phyloP scores from a whole-genome alignment of 2,797 vertebrate species.

The Chromis chromis region DNA sequence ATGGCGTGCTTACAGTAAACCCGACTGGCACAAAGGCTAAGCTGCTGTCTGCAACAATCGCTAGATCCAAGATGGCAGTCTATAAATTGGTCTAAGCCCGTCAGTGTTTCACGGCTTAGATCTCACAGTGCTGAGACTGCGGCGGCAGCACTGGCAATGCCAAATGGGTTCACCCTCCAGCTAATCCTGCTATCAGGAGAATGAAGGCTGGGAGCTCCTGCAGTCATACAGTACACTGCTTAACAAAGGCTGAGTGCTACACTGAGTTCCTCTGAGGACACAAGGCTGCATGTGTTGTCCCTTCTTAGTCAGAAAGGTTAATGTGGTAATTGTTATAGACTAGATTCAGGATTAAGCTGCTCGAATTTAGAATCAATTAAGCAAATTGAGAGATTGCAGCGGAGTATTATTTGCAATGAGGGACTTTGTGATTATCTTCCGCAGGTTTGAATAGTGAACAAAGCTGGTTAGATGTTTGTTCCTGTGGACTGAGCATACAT shows the following conservation, averaged over 20 bases:
- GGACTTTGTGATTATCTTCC: conserved; percentile 58
- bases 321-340: conserved; percentile 64
- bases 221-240: conserved; percentile 56
- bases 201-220: conserved; percentile 53
- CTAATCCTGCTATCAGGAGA: conserved; percentile 77
- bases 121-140: conserved; percentile 61
- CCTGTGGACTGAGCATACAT: conserved; percentile 36
- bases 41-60: conserved; percentile 60
- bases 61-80: conserved; percentile 75
- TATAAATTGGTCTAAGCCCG: conserved; percentile 75
- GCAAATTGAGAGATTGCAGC: conserved; percentile 63
- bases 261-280: conserved; percentile 59
- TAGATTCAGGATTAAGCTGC: conserved; percentile 68
- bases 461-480: conserved; percentile 49
- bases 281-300: conserved; percentile 40
- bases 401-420: conserved; percentile 48
- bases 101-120: conserved; percentile 75
- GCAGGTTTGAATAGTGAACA: conserved; percentile 45
- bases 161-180: conserved; percentile 71
- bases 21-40: conserved; percentile 68
- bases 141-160: conserved; percentile 52
- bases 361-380: conserved; percentile 74
- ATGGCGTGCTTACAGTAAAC: conserved; percentile 72
- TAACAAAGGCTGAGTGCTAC: conserved; percentile 56
- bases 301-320: conserved; percentile 54